phyloP scores from a whole-genome alignment of 2,113 vertebrate genomes.

The Dryoscopus gambensis region DNA sequence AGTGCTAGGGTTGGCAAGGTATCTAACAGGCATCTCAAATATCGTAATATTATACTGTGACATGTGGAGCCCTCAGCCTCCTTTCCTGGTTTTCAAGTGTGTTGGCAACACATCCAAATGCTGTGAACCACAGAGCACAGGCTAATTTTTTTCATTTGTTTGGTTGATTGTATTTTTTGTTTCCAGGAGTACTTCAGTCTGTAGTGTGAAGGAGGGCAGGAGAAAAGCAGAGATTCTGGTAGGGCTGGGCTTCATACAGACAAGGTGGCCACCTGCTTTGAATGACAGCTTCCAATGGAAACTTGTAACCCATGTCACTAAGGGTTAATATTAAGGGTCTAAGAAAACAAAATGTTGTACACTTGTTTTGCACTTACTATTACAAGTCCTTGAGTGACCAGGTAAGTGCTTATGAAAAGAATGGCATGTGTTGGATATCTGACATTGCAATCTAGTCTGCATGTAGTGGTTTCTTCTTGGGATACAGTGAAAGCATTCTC shows the following conservation, averaged over 20 bases:
- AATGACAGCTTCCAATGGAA: not conserved
- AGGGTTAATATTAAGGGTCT: too few species aligned
- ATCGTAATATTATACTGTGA: not conserved
- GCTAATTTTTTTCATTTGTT: not conserved
- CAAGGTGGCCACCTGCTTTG: not conserved
- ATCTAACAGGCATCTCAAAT: not conserved
- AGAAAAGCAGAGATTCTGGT: not conserved
- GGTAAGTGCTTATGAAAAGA: not conserved
- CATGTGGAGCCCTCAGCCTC: not conserved
- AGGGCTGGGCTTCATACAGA: not conserved
- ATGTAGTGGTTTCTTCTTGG: not conserved
- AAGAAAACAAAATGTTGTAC: not conserved
- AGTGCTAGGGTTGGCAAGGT: not conserved
- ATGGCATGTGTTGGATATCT: not conserved
- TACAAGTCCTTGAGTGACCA: not conserved
- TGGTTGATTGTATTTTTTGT: not conserved
- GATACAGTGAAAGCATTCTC: not conserved
- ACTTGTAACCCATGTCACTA: not conserved
- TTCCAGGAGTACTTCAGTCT: not conserved
- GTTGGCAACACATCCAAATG: not conserved
- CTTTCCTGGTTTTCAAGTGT: not conserved
- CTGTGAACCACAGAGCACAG: not conserved
- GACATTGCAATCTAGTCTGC: not conserved
- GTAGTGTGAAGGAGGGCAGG: not conserved
- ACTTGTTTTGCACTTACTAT: not conserved